Base-by-base conservation (phyloP, 2,888 invertebrate species). In the Mesorhabditis spiculigera region DNA sequence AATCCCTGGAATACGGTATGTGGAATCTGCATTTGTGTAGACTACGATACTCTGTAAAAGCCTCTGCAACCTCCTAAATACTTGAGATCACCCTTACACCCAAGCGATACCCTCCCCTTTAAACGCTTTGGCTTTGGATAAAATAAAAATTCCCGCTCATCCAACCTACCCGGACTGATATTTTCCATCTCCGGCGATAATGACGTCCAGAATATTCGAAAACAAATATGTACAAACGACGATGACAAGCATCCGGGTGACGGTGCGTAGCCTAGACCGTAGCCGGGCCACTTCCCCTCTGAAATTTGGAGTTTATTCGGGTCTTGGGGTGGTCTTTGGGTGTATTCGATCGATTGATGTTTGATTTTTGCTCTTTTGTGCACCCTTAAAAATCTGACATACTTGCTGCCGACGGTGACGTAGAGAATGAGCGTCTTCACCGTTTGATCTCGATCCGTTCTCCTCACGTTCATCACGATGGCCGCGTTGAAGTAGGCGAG, bases 401-500 rank as follows among this genome's bases (percentile, higher is more conserved):
- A 82, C 82, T 77, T 78, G 5, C 76, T 74, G 65, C 83, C 83
- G 8, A 80, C 79, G 8, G 83, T 82, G 10, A 81, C 77, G 65
- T 79, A 81, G 1, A 82, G 74, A 13, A 83, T 80, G 13, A 83
- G 73, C 5, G 81, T 79, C 68, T 83, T 83, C 63, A 83, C 78
- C 4, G 80, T 80, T 61, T 79, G 78, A 66, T 83, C 82, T 10
- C 77, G 66, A 66, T 83, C 81, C 6, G 81, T 77, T 64, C 71
- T 71, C 28, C 81, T 67, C 62, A 83, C 77, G 67, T 80, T 83
- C 75, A 77, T 73, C 43, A 83, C 83, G 65, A 83, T 83, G 42
- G 73, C 72, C 5, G 77, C 73, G 66, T 83, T 83, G 77, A 81
- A 83, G 70, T 80, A 83, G 41, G 83, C 83, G 41, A 83, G 74